Evolutionary conservation across 2,797 vertebrate species (phyloP).

Genomic region (Malacoraja senta): DNA sequence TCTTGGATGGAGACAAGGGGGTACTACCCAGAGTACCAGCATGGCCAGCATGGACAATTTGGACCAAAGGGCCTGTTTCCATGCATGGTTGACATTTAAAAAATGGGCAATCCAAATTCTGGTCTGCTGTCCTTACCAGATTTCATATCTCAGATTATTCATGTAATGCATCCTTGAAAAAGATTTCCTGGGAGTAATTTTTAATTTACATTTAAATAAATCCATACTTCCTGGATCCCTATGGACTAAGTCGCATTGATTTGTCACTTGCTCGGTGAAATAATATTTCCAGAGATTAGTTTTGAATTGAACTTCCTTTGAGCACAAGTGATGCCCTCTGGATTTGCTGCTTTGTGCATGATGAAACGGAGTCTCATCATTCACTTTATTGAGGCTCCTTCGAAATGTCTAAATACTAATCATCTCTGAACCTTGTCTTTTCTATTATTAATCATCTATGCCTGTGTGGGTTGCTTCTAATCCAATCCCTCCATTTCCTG

Average conservation of each 20-base stretch:
- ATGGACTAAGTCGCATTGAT: neutral
- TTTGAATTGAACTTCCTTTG: neutral
- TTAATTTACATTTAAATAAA: neutral
- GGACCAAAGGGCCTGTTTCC: too few species aligned
- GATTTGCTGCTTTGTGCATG: neutral
- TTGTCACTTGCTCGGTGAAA: neutral
- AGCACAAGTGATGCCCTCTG: neutral
- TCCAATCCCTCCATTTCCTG: neutral
- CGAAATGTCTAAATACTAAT: neutral
- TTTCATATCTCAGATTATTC: constrained; percentile 10
- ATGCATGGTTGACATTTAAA: too few species aligned
- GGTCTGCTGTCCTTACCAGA: too few species aligned
- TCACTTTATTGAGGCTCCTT: neutral
- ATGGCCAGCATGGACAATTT: too few species aligned
- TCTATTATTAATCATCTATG: neutral
- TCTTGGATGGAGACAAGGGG: too few species aligned
- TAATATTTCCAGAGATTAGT: neutral
- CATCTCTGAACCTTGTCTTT: neutral
- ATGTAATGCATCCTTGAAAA: neutral
- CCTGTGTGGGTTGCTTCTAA: too few species aligned
- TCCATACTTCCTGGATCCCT: neutral
- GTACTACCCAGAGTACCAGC: too few species aligned
- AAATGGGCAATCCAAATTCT: too few species aligned
- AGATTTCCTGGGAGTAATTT: neutral
- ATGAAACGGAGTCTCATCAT: neutral